Conservation (phyloP, 2,888 invertebrate species). For the Gastracanthus pulcherrimus region DNA sequence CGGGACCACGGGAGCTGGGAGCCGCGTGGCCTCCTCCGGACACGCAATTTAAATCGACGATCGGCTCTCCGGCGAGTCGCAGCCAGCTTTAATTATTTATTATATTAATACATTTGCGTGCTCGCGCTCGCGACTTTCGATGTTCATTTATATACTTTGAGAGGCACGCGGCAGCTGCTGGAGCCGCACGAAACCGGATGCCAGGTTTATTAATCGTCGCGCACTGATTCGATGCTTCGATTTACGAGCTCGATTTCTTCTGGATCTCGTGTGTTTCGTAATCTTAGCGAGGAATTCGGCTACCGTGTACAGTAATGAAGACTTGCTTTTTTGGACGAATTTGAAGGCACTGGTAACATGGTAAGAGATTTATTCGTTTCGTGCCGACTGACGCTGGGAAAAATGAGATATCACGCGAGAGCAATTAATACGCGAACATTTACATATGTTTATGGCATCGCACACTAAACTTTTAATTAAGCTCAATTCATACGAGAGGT, state of each 20-base stretch:
- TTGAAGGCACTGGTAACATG: background rate
- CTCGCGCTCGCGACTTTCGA: constrained; percentile 30
- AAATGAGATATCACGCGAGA: constrained; percentile 14
- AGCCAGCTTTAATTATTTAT: constrained; percentile 46
- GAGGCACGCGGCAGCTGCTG: constrained; percentile 29
- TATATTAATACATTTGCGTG: constrained; percentile 50
- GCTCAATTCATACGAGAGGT: background rate
- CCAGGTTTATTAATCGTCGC: constrained; percentile 62
- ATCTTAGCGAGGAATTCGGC: background rate
- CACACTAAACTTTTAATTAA: background rate
- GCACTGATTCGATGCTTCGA: constrained; percentile 35
- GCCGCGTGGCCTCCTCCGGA: constrained; percentile 1
- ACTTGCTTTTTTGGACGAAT: background rate
- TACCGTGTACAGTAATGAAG: constrained; percentile 19
- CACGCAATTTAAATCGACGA: constrained; percentile 35
- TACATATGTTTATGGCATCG: background rate
- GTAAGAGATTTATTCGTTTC: background rate
- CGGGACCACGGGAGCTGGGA: no score
- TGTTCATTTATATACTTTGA: no score
- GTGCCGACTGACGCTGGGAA: background rate
- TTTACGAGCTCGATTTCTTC: constrained; percentile 55
- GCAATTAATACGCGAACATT: constrained; percentile 1
- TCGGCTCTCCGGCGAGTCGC: no score
- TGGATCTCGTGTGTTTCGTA: constrained; percentile 32
- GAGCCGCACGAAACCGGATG: no score